These are phyloP conservation scores for Sebastes hubbsi DNA, from an alignment of 2,797 vertebrate species.

Conservation along the genomic window DNA sequence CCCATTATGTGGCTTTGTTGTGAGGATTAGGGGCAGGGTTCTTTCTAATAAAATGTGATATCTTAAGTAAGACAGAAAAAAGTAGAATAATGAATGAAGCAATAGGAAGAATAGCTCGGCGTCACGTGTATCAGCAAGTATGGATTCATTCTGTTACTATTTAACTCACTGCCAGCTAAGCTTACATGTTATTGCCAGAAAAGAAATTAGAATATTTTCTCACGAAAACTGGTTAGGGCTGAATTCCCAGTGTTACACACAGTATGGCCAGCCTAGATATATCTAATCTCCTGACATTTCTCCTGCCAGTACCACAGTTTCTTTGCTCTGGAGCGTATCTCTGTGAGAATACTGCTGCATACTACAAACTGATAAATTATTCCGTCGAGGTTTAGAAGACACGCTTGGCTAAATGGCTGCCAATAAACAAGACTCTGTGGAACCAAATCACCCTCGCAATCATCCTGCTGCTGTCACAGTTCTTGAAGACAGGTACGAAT, in stretches of 20 bases:
- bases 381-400: constrained; percentile 58
- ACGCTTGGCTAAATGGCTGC: constrained; percentile 58
- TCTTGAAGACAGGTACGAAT: constrained; percentile 49
- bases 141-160: constrained; percentile 11
- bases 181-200: not conserved
- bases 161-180: constrained; percentile 1
- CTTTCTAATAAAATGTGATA: constrained; percentile 44
- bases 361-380: constrained; percentile 55
- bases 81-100: constrained; percentile 5
- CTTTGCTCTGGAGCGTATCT: constrained; percentile 34
- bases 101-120: not conserved
- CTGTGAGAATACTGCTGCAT: constrained; percentile 34
- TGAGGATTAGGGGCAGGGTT: constrained; percentile 38
- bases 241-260: constrained; percentile 19
- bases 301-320: constrained; percentile 21
- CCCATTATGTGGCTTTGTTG: constrained; percentile 48
- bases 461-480: constrained; percentile 48
- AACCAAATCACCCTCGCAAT: constrained; percentile 56
- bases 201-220: constrained; percentile 33
- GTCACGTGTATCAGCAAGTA: not conserved
- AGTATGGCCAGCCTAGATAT: constrained; percentile 35
- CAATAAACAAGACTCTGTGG: constrained; percentile 58
- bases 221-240: not conserved
- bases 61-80: constrained; percentile 15
- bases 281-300: constrained; percentile 50